These are phyloP conservation scores for Eubasilissa regina DNA, from an alignment of 1,140 invertebrate genomes.

Conservation along the genomic window DNA sequence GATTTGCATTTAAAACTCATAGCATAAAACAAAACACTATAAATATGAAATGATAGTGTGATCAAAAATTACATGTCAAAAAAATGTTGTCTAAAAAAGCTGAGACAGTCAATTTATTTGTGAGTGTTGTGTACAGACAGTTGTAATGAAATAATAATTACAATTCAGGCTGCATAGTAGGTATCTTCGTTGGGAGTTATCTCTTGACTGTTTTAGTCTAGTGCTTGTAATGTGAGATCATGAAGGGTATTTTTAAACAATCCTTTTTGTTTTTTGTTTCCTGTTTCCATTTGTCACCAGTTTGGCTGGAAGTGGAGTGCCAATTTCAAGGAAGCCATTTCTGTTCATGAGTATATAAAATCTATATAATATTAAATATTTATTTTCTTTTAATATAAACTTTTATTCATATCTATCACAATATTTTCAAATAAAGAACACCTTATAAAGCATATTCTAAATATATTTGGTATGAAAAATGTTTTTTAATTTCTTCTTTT, in stretches of 20 bases:
- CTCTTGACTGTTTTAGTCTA: no score
- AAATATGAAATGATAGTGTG: no score
- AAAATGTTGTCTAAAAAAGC: no score
- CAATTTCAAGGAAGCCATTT: slow-evolving; percentile 95
- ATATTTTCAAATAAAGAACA: slow-evolving; percentile 58
- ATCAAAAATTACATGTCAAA: no score
- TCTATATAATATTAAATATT: slow-evolving; percentile 69
- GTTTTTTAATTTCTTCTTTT: slow-evolving; percentile 41
- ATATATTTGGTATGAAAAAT: slow-evolving; percentile 45
- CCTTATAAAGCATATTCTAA: slow-evolving; percentile 47
- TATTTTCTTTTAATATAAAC: slow-evolving; percentile 66
- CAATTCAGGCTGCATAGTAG: no score
- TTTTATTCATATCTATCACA: slow-evolving; percentile 66
- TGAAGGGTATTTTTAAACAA: slow-evolving; percentile 40
- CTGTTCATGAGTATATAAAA: slow-evolving; percentile 74
- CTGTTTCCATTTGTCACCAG: slow-evolving; percentile 71
- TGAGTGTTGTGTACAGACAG: no score
- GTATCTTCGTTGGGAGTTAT: no score
- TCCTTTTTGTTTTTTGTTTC: slow-evolving; percentile 72
- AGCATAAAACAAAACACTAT: no score
- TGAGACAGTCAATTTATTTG: no score
- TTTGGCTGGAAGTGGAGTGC: slow-evolving; percentile 95
- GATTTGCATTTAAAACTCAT: no score
- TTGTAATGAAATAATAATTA: no score
- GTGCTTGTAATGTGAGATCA: not conserved